phyloP scores from a whole-genome alignment of 2,888 invertebrate genomes.

The Nephrotoma guestfalica region DNA sequence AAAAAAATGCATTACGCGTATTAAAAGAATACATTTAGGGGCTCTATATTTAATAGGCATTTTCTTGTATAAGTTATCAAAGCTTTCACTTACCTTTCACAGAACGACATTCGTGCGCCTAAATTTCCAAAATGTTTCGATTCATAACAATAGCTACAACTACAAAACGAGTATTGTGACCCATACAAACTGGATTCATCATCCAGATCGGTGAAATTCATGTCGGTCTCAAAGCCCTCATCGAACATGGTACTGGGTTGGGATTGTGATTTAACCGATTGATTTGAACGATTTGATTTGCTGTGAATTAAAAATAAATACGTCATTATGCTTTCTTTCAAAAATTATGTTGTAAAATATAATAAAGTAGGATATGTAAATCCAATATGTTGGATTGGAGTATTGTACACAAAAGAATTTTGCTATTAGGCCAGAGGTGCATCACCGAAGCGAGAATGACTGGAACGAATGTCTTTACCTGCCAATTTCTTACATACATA shows the following conservation, averaged over 20 bases:
- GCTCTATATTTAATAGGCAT: not conserved
- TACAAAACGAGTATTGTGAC: conserved; percentile 43
- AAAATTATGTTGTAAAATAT: not conserved
- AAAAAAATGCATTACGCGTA: not conserved
- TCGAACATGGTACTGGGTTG: conserved; percentile 17
- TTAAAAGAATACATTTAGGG: not conserved
- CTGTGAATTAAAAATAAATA: not conserved
- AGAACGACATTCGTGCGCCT: conserved; percentile 19
- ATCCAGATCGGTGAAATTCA: conserved; percentile 13
- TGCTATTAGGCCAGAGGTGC: not conserved
- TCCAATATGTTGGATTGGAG: not conserved
- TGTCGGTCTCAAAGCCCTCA: conserved; percentile 11
- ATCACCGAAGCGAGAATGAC: not conserved
- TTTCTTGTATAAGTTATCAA: not conserved
- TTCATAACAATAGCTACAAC: conserved; percentile 44
- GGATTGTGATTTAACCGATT: conserved; percentile 16
- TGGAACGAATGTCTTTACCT: not conserved
- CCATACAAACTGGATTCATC: conserved; percentile 35
- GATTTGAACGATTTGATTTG: conserved; percentile 18
- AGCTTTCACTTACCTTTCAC: conserved; percentile 23
- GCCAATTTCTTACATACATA: not conserved
- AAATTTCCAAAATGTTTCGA: conserved; percentile 16
- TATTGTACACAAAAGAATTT: not conserved
- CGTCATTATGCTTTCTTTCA: not conserved
- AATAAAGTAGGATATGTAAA: not conserved